Percentiles rank a stretch among this genome's conserved stretches.
Evolutionary conservation across 2,797 vertebrate species (phyloP).

Genomic region (Varecia variegata): DNA sequence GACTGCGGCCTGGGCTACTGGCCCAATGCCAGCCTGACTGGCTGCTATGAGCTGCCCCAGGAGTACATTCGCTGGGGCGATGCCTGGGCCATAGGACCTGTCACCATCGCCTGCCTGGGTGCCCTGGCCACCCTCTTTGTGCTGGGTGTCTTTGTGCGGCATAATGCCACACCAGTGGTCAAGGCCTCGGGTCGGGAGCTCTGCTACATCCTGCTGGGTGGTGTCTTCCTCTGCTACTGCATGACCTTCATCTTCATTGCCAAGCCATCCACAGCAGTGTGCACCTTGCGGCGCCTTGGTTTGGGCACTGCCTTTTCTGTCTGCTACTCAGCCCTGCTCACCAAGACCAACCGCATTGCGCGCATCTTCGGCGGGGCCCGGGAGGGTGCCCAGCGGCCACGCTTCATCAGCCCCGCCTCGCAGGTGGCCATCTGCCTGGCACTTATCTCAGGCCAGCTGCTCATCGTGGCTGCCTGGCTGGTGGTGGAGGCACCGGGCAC

Average conservation of each 20-base stretch:
- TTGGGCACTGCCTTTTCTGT: conserved; percentile 96
- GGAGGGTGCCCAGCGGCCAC: conserved; percentile 94
- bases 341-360: conserved; percentile 98
- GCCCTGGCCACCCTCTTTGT: conserved; percentile 95
- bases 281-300: conserved; percentile 93
- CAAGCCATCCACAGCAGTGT: conserved; percentile 94
- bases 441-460: conserved; percentile 96
- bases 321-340: conserved; percentile 97
- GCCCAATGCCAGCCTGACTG: conserved; percentile 94
- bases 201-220: conserved; percentile 95
- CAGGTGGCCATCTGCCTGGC: conserved; percentile 96
- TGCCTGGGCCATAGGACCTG: conserved; percentile 95
- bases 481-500: conserved; percentile 95
- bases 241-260: conserved; percentile 98
- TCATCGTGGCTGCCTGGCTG: conserved; percentile 95
- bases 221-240: conserved; percentile 97
- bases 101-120: conserved; percentile 96
- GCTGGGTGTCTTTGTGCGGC: conserved; percentile 92
- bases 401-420: conserved; percentile 96
- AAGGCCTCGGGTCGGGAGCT: conserved; percentile 98
- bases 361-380: conserved; percentile 96
- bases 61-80: conserved; percentile 98
- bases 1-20: conserved; percentile 95
- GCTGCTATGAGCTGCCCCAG: conserved; percentile 95
- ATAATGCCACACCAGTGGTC: conserved; percentile 96